Evolutionary conservation across 2,797 vertebrate species (phyloP), one percentile per base, ranked within the genome.

Genomic region (Poeciliopsis gracilis): DNA sequence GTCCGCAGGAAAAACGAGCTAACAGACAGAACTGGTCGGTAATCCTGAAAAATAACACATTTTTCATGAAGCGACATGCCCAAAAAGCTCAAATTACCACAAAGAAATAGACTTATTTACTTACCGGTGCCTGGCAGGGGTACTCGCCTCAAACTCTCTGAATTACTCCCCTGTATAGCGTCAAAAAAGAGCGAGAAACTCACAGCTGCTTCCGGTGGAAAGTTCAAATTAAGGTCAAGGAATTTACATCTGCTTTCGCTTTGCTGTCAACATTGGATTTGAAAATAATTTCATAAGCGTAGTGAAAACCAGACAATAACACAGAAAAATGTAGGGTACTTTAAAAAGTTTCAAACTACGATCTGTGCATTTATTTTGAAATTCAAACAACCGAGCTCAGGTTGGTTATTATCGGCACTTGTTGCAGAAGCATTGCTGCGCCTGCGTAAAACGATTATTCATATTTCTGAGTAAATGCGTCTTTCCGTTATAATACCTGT

Each of bases 361-460:
- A 15, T 41, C 0, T 2, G 9, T 4, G 1, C 5, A 0, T 79
- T 92, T 92, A 87, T 79, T 87, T 72, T 87, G 79, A 87, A 86
- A 2, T 0, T 5, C 13, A 0, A 9, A 4, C 0, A 36, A 46
- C 25, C 0, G 0, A 1, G 0, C 69, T 84, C 81, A 74, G 78
- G 70, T 81, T 47, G 4, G 6, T 78, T 0, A 75, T 13, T 82
- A n/a, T 1, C 11, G 0, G 0, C 61, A 0, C 7, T 86, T 84
- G 63, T 76, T 15, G 18, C 23, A 25, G 7, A 13, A 18, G 74
- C 73, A 46, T 75, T 74, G 38, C 9, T 88, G 92, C 94, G 93
- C 93, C 38, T 95, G 94, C 91, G 94, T 85, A 28, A 33, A 49
- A 77, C 5, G 63, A 83, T 86, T 85, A 89, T 67, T 86, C 77